Evolutionary conservation across 2,797 vertebrate genomes (phyloP), one percentile per base, ranked within the genome.

Genomic region (Dryobates pubescens): DNA sequence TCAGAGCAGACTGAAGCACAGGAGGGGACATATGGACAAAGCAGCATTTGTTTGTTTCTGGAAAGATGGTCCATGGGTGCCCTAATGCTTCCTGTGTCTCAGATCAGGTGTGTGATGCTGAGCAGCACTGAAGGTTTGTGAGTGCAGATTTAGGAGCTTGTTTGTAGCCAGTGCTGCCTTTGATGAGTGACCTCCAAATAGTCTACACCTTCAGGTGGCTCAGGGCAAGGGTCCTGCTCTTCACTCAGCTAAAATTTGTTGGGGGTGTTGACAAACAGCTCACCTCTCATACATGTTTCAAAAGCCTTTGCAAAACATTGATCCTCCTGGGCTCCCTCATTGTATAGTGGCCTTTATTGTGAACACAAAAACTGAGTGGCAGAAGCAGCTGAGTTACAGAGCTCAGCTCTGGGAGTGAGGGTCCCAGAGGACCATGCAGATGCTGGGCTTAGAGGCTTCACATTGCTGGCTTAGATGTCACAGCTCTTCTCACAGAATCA

Each of bases 1-100:
- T 81, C 23, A 17, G 76, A 73, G 61, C 92, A 94, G 93, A 94
- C 90, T 94, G 94, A 92, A 89, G 76, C 85, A 93, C 87, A 83
- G 85, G 84, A 86, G 89, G 79, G 45, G 77, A 87, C 61, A 90
- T 86, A 45, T 73, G 93, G 93, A 94, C 90, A 94, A 70, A 94
- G 51, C 84, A 92, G 84, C 8, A 10, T 70, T 90, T 96, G 64
- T 91, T 96, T 95, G 64, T 89, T 93, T 94, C 84, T 87, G 62
- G 56, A 88, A 93, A 90, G 78, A 81, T 83, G 86, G 76, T 94
- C 54, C 58, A 9, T n/a, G 54, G 67, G 24, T 76, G 49, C 63
- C 94, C 67, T 74, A 34, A 54, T 76, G 63, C 67, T 85, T 85
- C 82, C 59, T 12, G 8, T 23, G 27, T 61, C 84, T 86, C 34